These are phyloP conservation scores for Crambe crambe DNA, from an alignment of 37 sponge, comb jelly and placozoan species.

Conservation along the genomic window DNA sequence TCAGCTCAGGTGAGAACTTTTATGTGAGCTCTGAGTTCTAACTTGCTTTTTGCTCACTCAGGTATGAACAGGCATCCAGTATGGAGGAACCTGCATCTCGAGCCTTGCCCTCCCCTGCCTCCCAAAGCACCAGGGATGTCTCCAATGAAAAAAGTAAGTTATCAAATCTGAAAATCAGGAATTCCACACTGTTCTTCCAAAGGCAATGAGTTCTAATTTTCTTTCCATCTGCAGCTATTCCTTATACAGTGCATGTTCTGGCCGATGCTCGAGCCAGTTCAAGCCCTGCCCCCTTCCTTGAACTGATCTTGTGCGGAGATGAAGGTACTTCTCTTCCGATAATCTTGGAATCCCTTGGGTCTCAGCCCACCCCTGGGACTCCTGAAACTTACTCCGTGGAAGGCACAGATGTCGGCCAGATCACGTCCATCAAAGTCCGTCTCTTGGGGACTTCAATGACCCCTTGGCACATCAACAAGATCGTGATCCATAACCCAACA, in stretches of 20 bases:
- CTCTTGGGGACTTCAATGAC: background rate
- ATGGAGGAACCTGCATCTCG: too few relatives aligned
- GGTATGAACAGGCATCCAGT: background rate
- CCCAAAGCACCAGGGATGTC: background rate
- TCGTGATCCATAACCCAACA: conserved; percentile 11
- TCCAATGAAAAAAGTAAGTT: background rate
- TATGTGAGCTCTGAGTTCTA: background rate
- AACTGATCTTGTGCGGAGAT: conserved; percentile 7
- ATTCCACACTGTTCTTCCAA: background rate
- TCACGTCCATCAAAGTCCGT: conserved; percentile 20
- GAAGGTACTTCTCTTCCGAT: conserved; percentile 12
- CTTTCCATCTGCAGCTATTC: conserved; percentile 1
- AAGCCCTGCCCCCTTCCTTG: background rate
- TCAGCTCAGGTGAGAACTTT: conserved; percentile 10
- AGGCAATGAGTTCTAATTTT: too few relatives aligned
- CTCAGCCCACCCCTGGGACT: background rate
- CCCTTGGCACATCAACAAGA: conserved; percentile 17
- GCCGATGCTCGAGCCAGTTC: background rate
- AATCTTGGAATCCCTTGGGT: conserved; percentile 3
- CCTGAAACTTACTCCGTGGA: conserved; percentile 27
- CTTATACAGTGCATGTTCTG: conserved; percentile 23
- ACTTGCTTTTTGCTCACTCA: background rate
- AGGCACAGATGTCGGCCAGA: conserved; percentile 10
- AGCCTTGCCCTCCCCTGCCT: background rate
- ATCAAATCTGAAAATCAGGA: background rate